phyloP scores from a whole-genome alignment of 2,113 vertebrate species.

The Sorex fumeus region DNA sequence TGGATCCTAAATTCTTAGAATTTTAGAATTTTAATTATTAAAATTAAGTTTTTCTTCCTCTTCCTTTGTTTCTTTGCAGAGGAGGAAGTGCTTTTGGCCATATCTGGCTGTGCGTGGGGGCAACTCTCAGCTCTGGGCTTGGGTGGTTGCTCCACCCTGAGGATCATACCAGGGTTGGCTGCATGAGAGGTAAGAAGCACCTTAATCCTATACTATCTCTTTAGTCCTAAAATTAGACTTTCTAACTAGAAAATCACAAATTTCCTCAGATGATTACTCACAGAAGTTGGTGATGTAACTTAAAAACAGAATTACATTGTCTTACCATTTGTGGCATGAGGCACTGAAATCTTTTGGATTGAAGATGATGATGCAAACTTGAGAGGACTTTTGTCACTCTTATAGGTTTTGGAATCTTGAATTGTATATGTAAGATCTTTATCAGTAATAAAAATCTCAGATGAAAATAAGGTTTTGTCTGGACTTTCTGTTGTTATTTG shows the following conservation, averaged over 20 bases:
- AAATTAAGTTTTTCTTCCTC: too few species aligned
- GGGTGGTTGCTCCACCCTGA: too few species aligned
- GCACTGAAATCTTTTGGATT: constrained; percentile 41
- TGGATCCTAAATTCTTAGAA: constrained; percentile 32
- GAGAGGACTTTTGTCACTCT: not conserved
- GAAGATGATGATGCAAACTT: constrained; percentile 40
- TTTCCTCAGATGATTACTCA: constrained; percentile 28
- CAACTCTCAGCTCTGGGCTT: too few species aligned
- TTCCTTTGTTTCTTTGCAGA: not conserved
- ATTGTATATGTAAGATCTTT: not conserved
- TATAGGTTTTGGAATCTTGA: accelerated
- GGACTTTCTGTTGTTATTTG: constrained; percentile 87
- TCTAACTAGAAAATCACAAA: constrained; percentile 61
- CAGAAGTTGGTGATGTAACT: not conserved
- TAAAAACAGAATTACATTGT: constrained; percentile 27
- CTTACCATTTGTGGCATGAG: constrained; percentile 85
- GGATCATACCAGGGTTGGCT: too few species aligned
- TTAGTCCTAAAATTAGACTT: not conserved
- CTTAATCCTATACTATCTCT: too few species aligned
- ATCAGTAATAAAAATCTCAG: constrained; percentile 84
- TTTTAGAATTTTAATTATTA: not conserved
- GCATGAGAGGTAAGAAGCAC: too few species aligned
- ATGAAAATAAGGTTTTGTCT: constrained; percentile 80
- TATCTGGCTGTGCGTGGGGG: too few species aligned
- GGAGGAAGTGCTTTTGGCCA: too few species aligned